Percentiles rank a stretch among this genome's conserved stretches.
These are phyloP conservation scores for Aplodontia rufa DNA, from an alignment of 2,113 vertebrate species.

Conservation along the genomic window DNA sequence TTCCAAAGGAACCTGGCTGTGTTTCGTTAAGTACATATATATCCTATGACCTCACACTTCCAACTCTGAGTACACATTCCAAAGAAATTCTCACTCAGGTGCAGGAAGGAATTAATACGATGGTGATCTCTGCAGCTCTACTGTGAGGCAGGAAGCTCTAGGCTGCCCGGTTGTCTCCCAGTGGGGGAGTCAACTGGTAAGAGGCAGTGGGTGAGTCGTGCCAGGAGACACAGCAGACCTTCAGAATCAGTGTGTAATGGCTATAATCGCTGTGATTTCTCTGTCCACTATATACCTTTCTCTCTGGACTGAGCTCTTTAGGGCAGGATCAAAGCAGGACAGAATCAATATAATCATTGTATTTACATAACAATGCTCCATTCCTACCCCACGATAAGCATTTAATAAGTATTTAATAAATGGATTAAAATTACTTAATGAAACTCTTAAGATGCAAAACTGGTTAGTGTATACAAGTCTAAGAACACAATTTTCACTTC, in stretches of 20 bases:
- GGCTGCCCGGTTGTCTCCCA: neutral
- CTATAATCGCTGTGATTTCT: neutral
- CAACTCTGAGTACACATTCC: neutral
- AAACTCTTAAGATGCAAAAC: constrained; percentile 19
- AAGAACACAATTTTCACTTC: neutral
- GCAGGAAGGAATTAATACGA: neutral
- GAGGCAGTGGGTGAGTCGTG: neutral
- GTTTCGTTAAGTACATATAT: neutral
- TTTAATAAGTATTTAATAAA: constrained; percentile 38
- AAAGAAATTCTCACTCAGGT: neutral
- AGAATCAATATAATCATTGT: neutral
- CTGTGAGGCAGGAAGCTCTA: neutral
- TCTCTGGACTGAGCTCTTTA: constrained; percentile 8
- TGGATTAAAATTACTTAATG: constrained; percentile 38
- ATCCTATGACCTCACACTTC: neutral
- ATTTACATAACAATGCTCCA: neutral
- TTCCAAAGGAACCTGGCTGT: neutral
- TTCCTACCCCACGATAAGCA: neutral
- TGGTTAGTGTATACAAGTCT: neutral
- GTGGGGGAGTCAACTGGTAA: neutral
- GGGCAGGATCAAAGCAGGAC: neutral
- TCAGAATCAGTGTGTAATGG: neutral
- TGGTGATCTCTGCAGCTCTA: neutral
- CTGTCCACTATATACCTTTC: neutral
- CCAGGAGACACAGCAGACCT: neutral